phyloP scores from a whole-genome alignment of 2,113 vertebrate species.

The Globicephala melas region DNA sequence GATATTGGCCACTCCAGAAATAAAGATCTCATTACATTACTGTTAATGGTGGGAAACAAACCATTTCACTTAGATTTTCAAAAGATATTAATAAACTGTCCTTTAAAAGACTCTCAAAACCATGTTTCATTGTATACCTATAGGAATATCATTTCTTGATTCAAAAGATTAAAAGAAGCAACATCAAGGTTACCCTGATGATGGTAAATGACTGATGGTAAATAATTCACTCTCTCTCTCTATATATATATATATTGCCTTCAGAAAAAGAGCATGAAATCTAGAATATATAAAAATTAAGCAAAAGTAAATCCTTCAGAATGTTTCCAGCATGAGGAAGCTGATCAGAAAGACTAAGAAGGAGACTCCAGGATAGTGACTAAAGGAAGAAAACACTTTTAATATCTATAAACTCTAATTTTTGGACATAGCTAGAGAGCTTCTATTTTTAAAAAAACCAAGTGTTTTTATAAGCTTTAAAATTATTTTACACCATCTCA shows the following conservation, averaged over 20 bases:
- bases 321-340: background rate
- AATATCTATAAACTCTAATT: background rate
- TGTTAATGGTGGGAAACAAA: constrained; percentile 26
- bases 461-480: background rate
- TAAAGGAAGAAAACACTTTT: background rate
- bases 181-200: background rate
- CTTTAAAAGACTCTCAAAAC: background rate
- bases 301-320: background rate
- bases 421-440: background rate
- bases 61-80: constrained; percentile 25
- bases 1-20: background rate
- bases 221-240: constrained; percentile 15
- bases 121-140: constrained; percentile 13
- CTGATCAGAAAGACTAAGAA: background rate
- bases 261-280: constrained; percentile 32
- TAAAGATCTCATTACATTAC: constrained; percentile 1
- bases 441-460: background rate
- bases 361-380: background rate
- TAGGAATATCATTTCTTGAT: background rate
- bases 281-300: background rate
- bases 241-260: background rate
- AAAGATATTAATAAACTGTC: accelerated
- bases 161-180: constrained; percentile 30
- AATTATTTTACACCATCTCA: background rate
- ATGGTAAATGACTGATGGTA: background rate